Evolutionary conservation across 2,797 vertebrate genomes (phyloP), one percentile per base, ranked within the genome.

Genomic region (Poeciliopsis infans): DNA sequence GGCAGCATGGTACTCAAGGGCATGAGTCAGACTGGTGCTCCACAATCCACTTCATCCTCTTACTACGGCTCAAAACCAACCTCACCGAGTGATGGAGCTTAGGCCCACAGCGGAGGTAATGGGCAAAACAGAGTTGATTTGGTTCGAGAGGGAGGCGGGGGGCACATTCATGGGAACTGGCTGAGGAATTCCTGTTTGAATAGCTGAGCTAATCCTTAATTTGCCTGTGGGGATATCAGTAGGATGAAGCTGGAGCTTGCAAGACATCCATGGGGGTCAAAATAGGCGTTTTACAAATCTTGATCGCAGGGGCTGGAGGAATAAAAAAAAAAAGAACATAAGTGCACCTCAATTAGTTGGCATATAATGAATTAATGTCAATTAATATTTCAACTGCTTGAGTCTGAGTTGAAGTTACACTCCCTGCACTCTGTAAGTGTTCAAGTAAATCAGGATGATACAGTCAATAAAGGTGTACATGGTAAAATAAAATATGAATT

Each of bases 201-300:
- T 93, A 83, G 87, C 91, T 82, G 85, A 82, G 87, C 88, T 95
- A 96, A 96, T 96, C 95, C 94, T 91, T 94, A 91, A 95, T 95
- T 95, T 95, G 93, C 92, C 95, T 86, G 88, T 92, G 93, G 95
- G 93, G 95, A 93, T 93, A 94, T 94, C 90, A 88, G 53, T 66
- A 76, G 88, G 91, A 93, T 92, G 90, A 92, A 83, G 86, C 86
- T 43, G 69, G 69, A 85, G 87, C 93, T 85, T 90, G 92, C 92
- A 90, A 92, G 85, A 86, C 89, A 93, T 91, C 93, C 87, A 85
- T 87, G 81, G 86, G 64, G 85, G 82, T 86, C 88, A 76, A 86
- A 89, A 92, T 90, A 83, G 73, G 81, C 57, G 83, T 76, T 74
- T 79, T n/a, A 90, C 87, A 93, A 92, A 91, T 88, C 84, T 61